Percentiles rank a stretch among this genome's conserved stretches.
Conservation (phyloP, 2,113 vertebrate genomes). For the Narcine bancroftii region DNA sequence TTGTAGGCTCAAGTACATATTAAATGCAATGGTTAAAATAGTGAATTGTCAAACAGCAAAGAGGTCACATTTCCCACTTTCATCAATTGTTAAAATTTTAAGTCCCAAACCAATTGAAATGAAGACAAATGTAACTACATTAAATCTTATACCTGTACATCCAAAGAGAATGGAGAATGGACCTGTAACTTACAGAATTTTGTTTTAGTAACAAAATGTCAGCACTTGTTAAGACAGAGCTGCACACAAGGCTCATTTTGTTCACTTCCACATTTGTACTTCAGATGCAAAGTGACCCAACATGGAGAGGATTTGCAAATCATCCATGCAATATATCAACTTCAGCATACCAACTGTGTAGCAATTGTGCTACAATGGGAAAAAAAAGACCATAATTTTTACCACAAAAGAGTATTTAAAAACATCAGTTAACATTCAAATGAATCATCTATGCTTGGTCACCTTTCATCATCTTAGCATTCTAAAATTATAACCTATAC, state of each 20-base stretch:
- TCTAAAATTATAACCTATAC: slow-evolving; percentile 34
- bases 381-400: slow-evolving; percentile 26
- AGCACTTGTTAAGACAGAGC: slow-evolving; percentile 33
- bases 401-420: slow-evolving; percentile 19
- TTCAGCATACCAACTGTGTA: slow-evolving; percentile 14
- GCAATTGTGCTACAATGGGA: slow-evolving; percentile 30
- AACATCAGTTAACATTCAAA: slow-evolving; percentile 35
- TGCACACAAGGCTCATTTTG: slow-evolving; percentile 26
- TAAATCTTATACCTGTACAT: slow-evolving; percentile 62
- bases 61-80: slow-evolving; percentile 41
- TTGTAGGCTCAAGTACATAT: not conserved
- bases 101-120: slow-evolving; percentile 41
- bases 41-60: slow-evolving; percentile 39
- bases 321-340: slow-evolving; percentile 34
- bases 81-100: slow-evolving; percentile 29
- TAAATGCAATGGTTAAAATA: slow-evolving; percentile 29
- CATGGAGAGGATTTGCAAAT: not conserved
- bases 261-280: slow-evolving; percentile 7
- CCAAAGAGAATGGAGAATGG: not conserved
- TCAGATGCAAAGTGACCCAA: slow-evolving; percentile 28
- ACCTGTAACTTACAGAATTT: slow-evolving; percentile 20
- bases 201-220: not conserved
- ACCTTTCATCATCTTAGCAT: slow-evolving; percentile 43
- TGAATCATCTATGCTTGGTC: slow-evolving; percentile 40
- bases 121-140: slow-evolving; percentile 65